Base-by-base conservation (phyloP, 2,888 invertebrate species). In the Chorisops tibialis region DNA sequence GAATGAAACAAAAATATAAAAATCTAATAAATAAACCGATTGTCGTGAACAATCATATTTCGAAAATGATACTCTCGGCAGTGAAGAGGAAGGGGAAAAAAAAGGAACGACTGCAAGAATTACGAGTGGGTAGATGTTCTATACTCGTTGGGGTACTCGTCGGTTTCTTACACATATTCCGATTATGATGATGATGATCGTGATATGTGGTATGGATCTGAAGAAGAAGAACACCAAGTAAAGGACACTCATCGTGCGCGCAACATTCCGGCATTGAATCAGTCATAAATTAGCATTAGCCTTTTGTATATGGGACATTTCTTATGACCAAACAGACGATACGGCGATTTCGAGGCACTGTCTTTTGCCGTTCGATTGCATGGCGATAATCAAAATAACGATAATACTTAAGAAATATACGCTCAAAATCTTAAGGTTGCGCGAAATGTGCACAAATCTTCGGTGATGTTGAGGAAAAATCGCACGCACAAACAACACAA, bases 231-330 rank as follows among this genome's bases (percentile, higher is more conserved):
- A 30, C 30, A 30, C 30, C 30, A 9, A 7, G 30, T 30, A 30
- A n/a, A n/a, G 30, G 30, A n/a, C 9, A 30, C 30, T 30, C 30
- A 9, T n/a, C n/a, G n/a, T n/a, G n/a, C n/a, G n/a, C n/a, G n/a
- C n/a, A 14, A 18, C 6, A 51, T 16, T 54, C 24, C 54, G 43
- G 56, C 56, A 56, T 56, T 56, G 56, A 56, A 56, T 68, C 65
- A 64, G 69, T 64, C 68, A 69, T 69, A 69, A 69, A 69, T 69
- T 68, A 69, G 69, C 69, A 69, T 69, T 69, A 69, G 68, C 65
- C 65, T 63, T 64, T 69, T 68, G 67, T 69, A 64, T 65, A 63
- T 63, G 67, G 63, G 68, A 69, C 69, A 67, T 63, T 65, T 68
- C 59, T 62, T 64, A 61, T 61, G 51, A 61, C 51, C 61, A 61